A percentile compares a stretch with the other conserved stretches of the same genome.
These are phyloP conservation scores for Drosophila mayri DNA, from an alignment of 1,140 invertebrate species.

Conservation along the genomic window DNA sequence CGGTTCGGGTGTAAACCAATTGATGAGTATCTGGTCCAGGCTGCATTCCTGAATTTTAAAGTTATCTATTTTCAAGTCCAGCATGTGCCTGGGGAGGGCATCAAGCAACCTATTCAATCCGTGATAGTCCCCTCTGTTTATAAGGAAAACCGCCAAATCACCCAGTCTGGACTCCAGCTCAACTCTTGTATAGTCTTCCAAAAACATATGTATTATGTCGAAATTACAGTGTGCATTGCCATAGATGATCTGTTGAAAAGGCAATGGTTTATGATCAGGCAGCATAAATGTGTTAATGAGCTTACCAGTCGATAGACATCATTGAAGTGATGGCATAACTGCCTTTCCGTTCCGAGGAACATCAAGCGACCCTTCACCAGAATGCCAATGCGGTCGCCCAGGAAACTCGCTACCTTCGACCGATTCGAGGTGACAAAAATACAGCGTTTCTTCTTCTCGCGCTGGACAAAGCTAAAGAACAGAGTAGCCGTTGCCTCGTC, in stretches of 20 bases:
- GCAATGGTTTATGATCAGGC: no score
- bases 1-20: background rate
- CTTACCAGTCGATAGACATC: constrained; percentile 52
- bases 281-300: background rate
- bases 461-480: constrained; percentile 36
- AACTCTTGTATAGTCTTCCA: constrained; percentile 6
- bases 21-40: constrained; percentile 21
- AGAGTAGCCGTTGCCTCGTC: constrained; percentile 25
- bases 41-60: constrained; percentile 25
- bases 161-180: constrained; percentile 30
- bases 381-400: constrained; percentile 55
- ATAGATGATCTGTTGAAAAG: constrained; percentile 23
- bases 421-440: constrained; percentile 54
- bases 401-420: constrained; percentile 36
- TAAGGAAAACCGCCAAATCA: constrained; percentile 17
- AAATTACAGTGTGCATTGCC: constrained; percentile 20
- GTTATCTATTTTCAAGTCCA: constrained; percentile 29
- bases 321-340: constrained; percentile 10
- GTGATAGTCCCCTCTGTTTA: background rate
- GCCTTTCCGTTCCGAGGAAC: constrained; percentile 1
- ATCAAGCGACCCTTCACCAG: constrained; percentile 26
- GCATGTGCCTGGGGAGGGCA: background rate
- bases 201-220: background rate
- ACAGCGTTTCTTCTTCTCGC: constrained; percentile 19
- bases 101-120: constrained; percentile 23